Percentiles rank a stretch among this genome's conserved stretches.
These are phyloP conservation scores for Noctua fimbriata DNA, from an alignment of 2,888 invertebrate genomes.

Conservation along the genomic window DNA sequence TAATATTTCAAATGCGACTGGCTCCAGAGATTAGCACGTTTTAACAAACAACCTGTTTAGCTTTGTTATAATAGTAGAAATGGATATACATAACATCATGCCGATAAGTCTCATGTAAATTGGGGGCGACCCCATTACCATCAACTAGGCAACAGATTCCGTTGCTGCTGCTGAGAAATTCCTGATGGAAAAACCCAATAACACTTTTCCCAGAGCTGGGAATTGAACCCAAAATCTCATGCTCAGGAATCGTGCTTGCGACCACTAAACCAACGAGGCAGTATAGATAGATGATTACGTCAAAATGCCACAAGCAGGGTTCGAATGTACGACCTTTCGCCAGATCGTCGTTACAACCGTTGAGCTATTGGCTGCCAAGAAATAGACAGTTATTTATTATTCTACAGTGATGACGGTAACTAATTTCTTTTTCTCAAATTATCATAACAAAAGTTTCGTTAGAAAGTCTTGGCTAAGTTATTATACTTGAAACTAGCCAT, in stretches of 20 bases:
- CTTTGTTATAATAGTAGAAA: no score
- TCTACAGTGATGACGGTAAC: slow-evolving; percentile 10
- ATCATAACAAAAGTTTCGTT: slow-evolving; percentile 35
- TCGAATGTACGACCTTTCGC: neutral
- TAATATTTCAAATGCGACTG: no score
- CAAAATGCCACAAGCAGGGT: no score
- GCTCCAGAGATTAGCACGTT: neutral
- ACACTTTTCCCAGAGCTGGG: no score
- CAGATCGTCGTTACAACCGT: neutral
- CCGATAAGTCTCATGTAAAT: no score
- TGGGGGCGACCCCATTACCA: no score
- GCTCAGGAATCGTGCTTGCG: no score
- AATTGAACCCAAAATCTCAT: no score
- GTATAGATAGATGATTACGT: neutral
- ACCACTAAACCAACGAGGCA: neutral
- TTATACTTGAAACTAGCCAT: neutral
- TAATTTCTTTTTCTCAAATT: slow-evolving; percentile 39
- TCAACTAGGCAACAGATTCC: no score
- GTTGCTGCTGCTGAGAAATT: no score
- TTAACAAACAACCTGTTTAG: neutral
- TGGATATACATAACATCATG: no score
- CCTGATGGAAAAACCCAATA: no score
- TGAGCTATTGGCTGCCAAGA: neutral
- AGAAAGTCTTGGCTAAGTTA: slow-evolving; percentile 36
- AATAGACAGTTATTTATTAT: slow-evolving; percentile 12